Base-by-base conservation (phyloP, 1,140 invertebrate species). In the Amyelois transitella region DNA sequence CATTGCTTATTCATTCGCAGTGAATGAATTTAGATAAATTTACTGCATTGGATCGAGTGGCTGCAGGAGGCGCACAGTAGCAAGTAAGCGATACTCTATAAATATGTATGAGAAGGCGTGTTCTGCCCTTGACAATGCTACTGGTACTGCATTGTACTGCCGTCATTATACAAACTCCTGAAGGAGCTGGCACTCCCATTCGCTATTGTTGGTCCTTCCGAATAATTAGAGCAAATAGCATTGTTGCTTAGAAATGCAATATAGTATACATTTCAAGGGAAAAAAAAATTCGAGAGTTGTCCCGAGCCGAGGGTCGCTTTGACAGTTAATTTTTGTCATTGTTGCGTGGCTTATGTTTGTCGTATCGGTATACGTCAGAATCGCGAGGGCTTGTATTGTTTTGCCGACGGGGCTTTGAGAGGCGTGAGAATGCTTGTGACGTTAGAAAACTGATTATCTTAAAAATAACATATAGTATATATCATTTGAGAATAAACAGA, bases 31-130 rank as follows among this genome's bases (percentile, higher is more conserved):
- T 32, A 53, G 51, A 59, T 63, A 58, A 63, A 63, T 67, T 58
- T 58, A 43, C 24, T 53, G 53, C 12, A 54, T 0, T 43, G 17
- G 43, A 5, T 7, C n/a, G 7, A 4, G 32, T 14, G 32, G 32
- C 32, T 14, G 32, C 3, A n/a, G 32, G 32, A 52, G 12, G 24
- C 20, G 25, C 45, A 25, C 58, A 62, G 60, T 56, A 53, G 48
- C 55, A n/a, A n/a, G 61, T 64, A 69, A 63, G 64, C 58, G 60
- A 60, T 47, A 55, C 48, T 51, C 52, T 77, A 74, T 85, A 81
- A 83, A 86, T 86, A 87, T 85, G 75, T 81, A 87, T 83, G 67
- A 80, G 69, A 62, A 72, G 81, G 79, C 76, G 72, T 75, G 66
- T 49, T 61, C 61, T 53, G 62, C 55, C 64, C 66, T 72, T 75